These are phyloP conservation scores for Cygnus atratus DNA, from an alignment of 2,113 vertebrate genomes.

Conservation along the genomic window DNA sequence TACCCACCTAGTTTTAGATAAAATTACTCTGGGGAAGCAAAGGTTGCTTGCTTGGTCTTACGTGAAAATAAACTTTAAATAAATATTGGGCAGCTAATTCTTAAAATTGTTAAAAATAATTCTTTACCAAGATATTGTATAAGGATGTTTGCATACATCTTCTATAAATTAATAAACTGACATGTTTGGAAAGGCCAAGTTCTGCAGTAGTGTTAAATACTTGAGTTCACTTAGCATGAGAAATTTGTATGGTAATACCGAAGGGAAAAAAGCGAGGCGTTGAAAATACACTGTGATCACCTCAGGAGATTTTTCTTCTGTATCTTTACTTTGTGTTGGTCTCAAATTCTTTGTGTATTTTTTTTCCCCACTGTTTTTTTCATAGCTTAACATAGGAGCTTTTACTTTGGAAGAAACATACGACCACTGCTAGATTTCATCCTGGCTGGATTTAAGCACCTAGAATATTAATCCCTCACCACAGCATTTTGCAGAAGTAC, in stretches of 20 bases:
- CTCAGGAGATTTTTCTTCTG: not conserved
- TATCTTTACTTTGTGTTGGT: not conserved
- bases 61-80: not conserved
- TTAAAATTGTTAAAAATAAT: not conserved
- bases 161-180: not conserved
- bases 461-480: not conserved
- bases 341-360: not conserved
- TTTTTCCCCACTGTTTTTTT: not conserved
- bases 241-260: not conserved
- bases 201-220: not conserved
- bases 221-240: not conserved
- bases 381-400: not conserved
- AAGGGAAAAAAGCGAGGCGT: not conserved
- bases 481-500: not conserved
- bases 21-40: not conserved
- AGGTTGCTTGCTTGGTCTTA: not conserved
- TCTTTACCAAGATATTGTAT: not conserved
- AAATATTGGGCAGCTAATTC: not conserved
- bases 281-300: not conserved
- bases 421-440: not conserved
- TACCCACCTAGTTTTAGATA: not conserved
- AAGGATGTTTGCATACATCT: not conserved
- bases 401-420: not conserved
- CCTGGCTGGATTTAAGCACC: not conserved
- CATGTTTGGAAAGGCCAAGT: not conserved